Evolutionary conservation across 2,797 vertebrate genomes (phyloP), one percentile per base, ranked within the genome.

Genomic region (Sebastes flavidus): DNA sequence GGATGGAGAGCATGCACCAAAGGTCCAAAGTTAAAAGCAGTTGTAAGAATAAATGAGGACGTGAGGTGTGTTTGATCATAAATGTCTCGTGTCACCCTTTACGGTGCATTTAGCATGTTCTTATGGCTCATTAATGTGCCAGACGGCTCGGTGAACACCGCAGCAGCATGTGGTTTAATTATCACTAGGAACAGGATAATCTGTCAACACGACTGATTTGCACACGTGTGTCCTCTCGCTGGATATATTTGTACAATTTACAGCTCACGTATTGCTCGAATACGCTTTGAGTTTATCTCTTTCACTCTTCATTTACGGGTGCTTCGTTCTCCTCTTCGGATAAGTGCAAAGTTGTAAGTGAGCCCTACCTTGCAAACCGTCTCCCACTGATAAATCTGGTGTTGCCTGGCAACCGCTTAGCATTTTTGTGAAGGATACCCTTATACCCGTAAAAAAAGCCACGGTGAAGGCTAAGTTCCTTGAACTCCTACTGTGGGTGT

Each of bases 351-450:
- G 83, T 89, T 91, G 70, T 82, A 82, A 83, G 63, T 62, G 71
- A 81, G 58, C 20, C 29, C 34, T 82, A 66, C 80, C 73, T 88
- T 65, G 60, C 76, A 83, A 87, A 90, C 56, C 1, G 2, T 84
- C 81, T 91, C 73, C 24, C 74, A 75, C 82, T 81, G 80, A 81
- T 68, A 82, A 80, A 65, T 83, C 76, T 83, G 84, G 62, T 87
- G 92, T 94, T 94, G 90, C 93, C 82, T 85, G 86, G 93, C 85
- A 94, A 94, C 92, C 73, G 87, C 72, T 85, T 59, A 80, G 82
- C 81, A 81, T 90, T 92, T 88, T 79, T 76, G 69, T 86, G 62
- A 89, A 91, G 85, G 85, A 87, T 92, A 84, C 76, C 77, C 78
- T 73, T 70, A 80, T 73, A 77, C 52, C 55, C 13, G 5, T 72